Percentiles rank a stretch among this genome's conserved stretches.
These are phyloP conservation scores for Calosoma granatense DNA, from an alignment of 1,140 invertebrate species.

Conservation along the genomic window DNA sequence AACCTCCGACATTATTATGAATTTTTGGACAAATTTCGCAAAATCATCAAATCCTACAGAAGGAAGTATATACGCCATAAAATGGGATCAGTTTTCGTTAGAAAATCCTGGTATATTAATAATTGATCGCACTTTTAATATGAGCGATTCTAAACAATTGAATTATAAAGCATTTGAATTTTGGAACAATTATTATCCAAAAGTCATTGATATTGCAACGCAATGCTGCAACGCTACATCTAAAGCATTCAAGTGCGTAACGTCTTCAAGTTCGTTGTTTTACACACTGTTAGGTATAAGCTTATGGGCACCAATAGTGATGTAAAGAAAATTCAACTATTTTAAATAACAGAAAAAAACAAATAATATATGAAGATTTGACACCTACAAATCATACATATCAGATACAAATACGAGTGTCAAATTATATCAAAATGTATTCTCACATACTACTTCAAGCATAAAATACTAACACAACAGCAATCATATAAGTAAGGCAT, in stretches of 20 bases:
- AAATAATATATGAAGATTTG: too few relatives aligned
- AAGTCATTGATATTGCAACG: constrained; percentile 48
- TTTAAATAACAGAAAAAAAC: too few relatives aligned
- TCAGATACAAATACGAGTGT: too few relatives aligned
- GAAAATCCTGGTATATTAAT: constrained; percentile 52
- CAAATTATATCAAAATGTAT: too few relatives aligned
- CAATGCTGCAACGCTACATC: background rate
- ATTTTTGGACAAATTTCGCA: constrained; percentile 62
- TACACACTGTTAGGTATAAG: background rate
- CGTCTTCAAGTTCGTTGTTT: background rate
- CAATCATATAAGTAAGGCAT: too few relatives aligned
- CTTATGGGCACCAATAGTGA: too few relatives aligned
- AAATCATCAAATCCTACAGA: constrained; percentile 59
- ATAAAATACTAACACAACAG: too few relatives aligned
- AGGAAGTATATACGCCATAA: constrained; percentile 46
- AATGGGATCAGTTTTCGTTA: constrained; percentile 59
- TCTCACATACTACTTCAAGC: too few relatives aligned
- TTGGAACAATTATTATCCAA: constrained; percentile 73
- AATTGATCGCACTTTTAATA: constrained; percentile 62
- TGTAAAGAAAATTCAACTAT: too few relatives aligned
- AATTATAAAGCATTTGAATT: constrained; percentile 68
- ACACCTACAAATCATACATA: too few relatives aligned
- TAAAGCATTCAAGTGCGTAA: background rate
- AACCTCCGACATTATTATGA: constrained; percentile 64
- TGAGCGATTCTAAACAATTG: constrained; percentile 49